Evolutionary conservation across 2,797 vertebrate species (phyloP).

Genomic region (Parambassis ranga): DNA sequence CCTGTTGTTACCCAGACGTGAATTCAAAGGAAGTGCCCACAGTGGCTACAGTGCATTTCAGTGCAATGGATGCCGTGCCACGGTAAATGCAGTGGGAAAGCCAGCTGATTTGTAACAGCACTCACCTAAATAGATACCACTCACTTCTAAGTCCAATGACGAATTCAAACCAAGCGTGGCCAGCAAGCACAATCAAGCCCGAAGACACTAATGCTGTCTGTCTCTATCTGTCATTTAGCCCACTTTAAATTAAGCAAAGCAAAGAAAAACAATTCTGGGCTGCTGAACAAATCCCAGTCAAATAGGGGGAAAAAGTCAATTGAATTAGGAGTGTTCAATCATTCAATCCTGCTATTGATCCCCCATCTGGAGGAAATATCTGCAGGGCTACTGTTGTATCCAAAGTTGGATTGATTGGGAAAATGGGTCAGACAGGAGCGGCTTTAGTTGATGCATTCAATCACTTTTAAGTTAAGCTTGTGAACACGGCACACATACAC

Average conservation of each 20-base stretch:
- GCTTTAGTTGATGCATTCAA: slow-evolving; percentile 50
- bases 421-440: slow-evolving; percentile 42
- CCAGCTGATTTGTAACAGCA: slow-evolving; percentile 51
- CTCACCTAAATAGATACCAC: slow-evolving; percentile 51
- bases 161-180: slow-evolving; percentile 43
- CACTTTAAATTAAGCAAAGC: slow-evolving; percentile 53
- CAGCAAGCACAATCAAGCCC: slow-evolving; percentile 58
- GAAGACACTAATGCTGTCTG: slow-evolving; percentile 43
- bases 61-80: slow-evolving; percentile 22
- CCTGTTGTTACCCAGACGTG: slow-evolving; percentile 15
- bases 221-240: slow-evolving; percentile 51
- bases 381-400: slow-evolving; percentile 49
- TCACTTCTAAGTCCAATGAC: slow-evolving; percentile 31
- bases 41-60: slow-evolving; percentile 17
- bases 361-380: slow-evolving; percentile 48
- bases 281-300: slow-evolving; percentile 40
- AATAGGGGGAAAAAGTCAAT: slow-evolving; percentile 52
- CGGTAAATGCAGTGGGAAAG: slow-evolving; percentile 40
- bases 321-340: slow-evolving; percentile 70
- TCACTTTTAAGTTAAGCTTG: slow-evolving; percentile 54
- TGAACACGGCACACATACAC: slow-evolving; percentile 1
- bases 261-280: slow-evolving; percentile 48
- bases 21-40: slow-evolving; percentile 29
- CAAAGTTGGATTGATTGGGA: slow-evolving; percentile 65
- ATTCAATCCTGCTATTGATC: slow-evolving; percentile 73